Conservation (phyloP, 2,113 vertebrate species). For the Telmatochromis brichardi region DNA sequence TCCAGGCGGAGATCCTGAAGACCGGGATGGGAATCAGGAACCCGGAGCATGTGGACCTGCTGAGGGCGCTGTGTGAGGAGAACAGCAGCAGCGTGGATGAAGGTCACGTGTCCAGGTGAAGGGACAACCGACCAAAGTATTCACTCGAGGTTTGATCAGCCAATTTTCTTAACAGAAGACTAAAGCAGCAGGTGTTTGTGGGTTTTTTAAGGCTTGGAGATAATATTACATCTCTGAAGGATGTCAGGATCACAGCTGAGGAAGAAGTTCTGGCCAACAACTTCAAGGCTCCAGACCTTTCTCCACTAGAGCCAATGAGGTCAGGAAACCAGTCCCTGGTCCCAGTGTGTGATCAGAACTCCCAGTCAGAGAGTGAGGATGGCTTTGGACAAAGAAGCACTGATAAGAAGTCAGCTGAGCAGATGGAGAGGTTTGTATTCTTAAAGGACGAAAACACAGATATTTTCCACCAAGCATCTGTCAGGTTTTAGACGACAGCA, state of each 20-base stretch:
- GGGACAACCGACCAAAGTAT: background rate
- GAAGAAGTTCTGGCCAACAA: background rate
- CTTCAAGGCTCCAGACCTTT: background rate
- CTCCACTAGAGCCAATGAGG: background rate
- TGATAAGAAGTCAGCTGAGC: background rate
- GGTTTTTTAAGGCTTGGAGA: background rate
- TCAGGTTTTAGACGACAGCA: background rate
- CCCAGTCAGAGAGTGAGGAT: background rate
- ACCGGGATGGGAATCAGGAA: slow-evolving; percentile 80
- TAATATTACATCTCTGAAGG: background rate
- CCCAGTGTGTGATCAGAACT: background rate
- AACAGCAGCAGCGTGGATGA: background rate
- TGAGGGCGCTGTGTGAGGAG: slow-evolving; percentile 60
- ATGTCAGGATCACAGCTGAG: background rate
- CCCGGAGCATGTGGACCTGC: slow-evolving; percentile 70
- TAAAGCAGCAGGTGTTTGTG: background rate
- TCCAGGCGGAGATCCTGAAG: slow-evolving; percentile 80
- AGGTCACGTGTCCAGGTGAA: background rate
- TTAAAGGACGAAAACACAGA: accelerated
- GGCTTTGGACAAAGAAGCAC: background rate
- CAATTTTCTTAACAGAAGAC: accelerated
- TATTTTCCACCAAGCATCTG: accelerated
- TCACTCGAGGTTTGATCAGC: background rate
- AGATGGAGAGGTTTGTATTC: background rate
- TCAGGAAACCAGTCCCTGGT: background rate